phyloP scores from a whole-genome alignment of 1,140 invertebrate species.

The Hirudo medicinalis region DNA sequence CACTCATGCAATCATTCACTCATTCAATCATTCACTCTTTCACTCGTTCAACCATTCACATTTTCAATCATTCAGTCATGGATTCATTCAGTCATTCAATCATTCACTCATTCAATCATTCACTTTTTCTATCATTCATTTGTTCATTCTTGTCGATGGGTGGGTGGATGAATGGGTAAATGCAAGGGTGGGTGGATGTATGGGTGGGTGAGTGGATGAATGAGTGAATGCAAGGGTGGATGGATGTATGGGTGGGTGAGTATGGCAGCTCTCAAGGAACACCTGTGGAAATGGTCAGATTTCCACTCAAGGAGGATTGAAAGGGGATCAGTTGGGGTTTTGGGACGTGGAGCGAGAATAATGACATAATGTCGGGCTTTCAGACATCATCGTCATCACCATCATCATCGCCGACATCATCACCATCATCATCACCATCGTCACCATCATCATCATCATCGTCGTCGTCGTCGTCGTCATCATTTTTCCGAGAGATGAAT shows the following conservation, averaged over 20 bases:
- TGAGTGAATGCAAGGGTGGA: not conserved
- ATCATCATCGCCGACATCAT: not conserved
- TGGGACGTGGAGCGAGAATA: no score
- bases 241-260: not conserved
- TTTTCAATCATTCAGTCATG: not conserved
- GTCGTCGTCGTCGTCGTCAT: not conserved
- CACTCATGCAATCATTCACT: conserved; percentile 2
- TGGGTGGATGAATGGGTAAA: not conserved
- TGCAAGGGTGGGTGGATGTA: no score
- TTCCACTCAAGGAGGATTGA: not conserved
- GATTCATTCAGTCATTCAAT: not conserved
- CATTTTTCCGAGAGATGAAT: not conserved
- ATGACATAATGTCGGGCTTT: not conserved
- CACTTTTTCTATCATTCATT: not conserved
- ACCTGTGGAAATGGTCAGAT: not conserved
- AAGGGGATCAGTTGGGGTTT: no score
- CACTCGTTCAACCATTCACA: not conserved
- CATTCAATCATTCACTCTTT: not conserved
- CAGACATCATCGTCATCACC: not conserved
- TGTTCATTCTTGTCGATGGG: no score
- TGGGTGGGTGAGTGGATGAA: not conserved
- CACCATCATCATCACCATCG: not conserved
- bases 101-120: not conserved
- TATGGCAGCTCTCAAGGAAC: not conserved
- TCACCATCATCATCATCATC: not conserved